Base-by-base conservation (phyloP, 2,888 invertebrate species). In the Aphidoletes aphidimyza region DNA sequence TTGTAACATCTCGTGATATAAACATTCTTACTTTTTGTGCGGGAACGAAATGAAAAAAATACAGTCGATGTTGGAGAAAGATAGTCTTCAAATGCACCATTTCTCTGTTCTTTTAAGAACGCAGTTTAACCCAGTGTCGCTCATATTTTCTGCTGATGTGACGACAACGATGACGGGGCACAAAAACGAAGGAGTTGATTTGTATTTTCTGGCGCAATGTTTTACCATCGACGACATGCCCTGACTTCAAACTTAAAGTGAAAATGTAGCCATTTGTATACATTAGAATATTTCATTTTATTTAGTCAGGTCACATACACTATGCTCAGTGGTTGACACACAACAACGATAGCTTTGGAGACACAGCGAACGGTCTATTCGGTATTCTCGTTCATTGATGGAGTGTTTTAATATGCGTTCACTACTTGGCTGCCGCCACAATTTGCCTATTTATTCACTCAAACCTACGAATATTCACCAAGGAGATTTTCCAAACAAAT, bases 211-310 rank as follows among this genome's bases (percentile, higher is more conserved):
- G 30, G 30, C 30, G 34, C 11, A n/a, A 69, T 69, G 30, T 69
- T 69, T 69, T 69, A 30, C 69, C n/a, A 11, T 69, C 69, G 69
- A 14, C 69, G 69, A 69, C 69, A 69, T 69, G 69, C 34, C 8
- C n/a, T 30, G 69, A 34, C 69, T 69, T 69, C 30, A 30, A 69
- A 69, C 34, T 69, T 34, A 30, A 69, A 69, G 69, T 69, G 69
- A 69, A 69, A 69, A 30, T 69, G 69, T 69, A 69, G 69, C 69
- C 69, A 69, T 69, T 69, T 69, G 69, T 69, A 69, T 69, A 69
- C 69, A 69, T 69, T 69, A 69, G 69, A 69, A 69, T 69, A 69
- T 69, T 54, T 26, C 69, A 69, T 30, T 69, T 69, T 34, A 69
- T 69, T 30, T 30, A 69, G 69, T 69, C 69, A 69, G 69, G 69